Conservation (phyloP, 37 sponge, comb jelly and placozoan genomes). For the Crambe crambe region DNA sequence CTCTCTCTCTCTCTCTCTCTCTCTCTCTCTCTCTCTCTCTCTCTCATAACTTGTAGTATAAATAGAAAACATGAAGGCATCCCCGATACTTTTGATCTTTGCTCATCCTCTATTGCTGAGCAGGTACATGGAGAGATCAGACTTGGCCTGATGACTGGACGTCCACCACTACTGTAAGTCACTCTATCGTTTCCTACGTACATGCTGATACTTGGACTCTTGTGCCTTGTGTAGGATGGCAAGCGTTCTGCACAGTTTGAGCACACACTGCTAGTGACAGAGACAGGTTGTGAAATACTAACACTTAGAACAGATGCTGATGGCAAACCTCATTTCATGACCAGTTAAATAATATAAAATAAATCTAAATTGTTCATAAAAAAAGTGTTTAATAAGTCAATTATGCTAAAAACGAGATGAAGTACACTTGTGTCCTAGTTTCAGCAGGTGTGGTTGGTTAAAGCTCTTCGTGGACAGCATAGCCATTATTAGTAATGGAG, state of each 20-base stretch:
- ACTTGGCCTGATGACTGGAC: slow-evolving; percentile 98
- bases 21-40: slow-evolving; percentile 22
- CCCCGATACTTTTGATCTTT: too few relatives aligned
- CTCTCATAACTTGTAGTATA: too few relatives aligned
- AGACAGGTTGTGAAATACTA: slow-evolving; percentile 91
- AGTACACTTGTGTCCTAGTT: background rate
- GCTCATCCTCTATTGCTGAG: too few relatives aligned
- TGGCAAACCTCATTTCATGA: slow-evolving; percentile 91
- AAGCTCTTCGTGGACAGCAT: slow-evolving; percentile 21
- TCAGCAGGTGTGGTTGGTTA: background rate
- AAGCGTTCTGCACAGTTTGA: slow-evolving; percentile 97
- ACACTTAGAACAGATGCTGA: slow-evolving; percentile 72
- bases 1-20: slow-evolving; percentile 22
- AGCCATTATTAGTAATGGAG: slow-evolving; percentile 7
- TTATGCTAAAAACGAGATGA: too few relatives aligned
- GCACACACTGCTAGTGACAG: slow-evolving; percentile 94
- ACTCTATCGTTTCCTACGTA: background rate
- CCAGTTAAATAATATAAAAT: background rate
- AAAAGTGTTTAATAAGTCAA: too few relatives aligned
- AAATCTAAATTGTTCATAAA: background rate
- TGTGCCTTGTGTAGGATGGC: slow-evolving; percentile 67
- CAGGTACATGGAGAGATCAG: slow-evolving; percentile 85
- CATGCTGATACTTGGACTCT: background rate
- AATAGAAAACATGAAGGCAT: too few relatives aligned
- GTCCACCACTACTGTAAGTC: slow-evolving; percentile 75